These are phyloP conservation scores for Montifringilla adamsi DNA, from an alignment of 2,113 vertebrate species.

Conservation along the genomic window DNA sequence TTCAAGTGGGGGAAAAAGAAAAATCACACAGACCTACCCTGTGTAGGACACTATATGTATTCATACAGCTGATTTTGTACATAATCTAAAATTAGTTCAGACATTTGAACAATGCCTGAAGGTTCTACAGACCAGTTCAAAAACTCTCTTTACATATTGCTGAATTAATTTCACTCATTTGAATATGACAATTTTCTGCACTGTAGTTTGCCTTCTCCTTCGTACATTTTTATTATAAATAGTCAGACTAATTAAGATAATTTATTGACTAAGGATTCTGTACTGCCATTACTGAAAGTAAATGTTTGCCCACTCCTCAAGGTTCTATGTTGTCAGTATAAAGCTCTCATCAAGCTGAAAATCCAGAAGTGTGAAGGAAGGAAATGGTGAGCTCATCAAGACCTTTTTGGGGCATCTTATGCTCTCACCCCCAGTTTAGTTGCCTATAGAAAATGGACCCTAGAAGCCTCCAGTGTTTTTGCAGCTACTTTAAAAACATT, in stretches of 20 bases:
- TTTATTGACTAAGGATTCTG: background rate
- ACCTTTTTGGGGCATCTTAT: background rate
- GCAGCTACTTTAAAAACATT: background rate
- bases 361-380: background rate
- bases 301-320: background rate
- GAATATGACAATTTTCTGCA: background rate
- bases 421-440: background rate
- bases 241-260: background rate
- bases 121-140: background rate
- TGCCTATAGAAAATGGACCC: background rate
- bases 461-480: background rate
- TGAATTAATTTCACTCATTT: conserved; percentile 1
- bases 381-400: background rate
- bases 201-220: background rate
- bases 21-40: background rate
- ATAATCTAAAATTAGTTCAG: background rate
- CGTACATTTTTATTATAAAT: background rate
- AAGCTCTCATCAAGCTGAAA: background rate
- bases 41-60: background rate
- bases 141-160: background rate
- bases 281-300: background rate
- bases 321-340: background rate
- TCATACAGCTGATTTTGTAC: background rate
- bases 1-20: background rate
- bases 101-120: background rate